A percentile compares a stretch with the other conserved stretches of the same genome.
These are phyloP conservation scores for Amblyopsis hoosieri DNA, from an alignment of 2,797 vertebrate genomes.

Conservation along the genomic window DNA sequence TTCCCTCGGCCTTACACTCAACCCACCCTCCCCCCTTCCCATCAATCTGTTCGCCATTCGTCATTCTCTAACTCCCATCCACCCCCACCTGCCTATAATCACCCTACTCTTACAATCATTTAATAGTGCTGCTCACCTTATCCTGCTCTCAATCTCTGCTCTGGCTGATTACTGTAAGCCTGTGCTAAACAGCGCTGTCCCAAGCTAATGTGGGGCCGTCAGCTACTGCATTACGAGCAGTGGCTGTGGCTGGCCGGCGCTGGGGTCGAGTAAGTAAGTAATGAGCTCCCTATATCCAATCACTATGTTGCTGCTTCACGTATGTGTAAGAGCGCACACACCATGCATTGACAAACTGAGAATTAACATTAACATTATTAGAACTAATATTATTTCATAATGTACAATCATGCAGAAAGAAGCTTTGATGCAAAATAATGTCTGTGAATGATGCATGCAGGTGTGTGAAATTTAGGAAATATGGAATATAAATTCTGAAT, in stretches of 20 bases:
- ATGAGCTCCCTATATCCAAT: constrained; percentile 40
- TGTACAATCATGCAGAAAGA: no score
- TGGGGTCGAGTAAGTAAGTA: constrained; percentile 39
- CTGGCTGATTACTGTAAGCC: constrained; percentile 68
- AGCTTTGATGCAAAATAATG: no score
- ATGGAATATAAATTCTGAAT: no score
- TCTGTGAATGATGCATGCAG: no score
- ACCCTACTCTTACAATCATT: constrained; percentile 58
- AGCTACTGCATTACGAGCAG: not conserved
- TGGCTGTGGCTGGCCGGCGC: constrained; percentile 16
- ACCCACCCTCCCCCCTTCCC: constrained; percentile 5
- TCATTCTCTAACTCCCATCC: constrained; percentile 39
- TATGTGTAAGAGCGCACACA: constrained; percentile 14
- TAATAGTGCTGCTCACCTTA: constrained; percentile 59
- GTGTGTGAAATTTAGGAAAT: no score
- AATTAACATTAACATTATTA: no score
- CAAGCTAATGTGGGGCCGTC: constrained; percentile 61
- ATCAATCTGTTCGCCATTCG: constrained; percentile 58
- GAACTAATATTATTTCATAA: no score
- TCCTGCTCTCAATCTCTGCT: constrained; percentile 65
- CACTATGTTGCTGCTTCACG: constrained; percentile 37
- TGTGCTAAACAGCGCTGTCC: constrained; percentile 64
- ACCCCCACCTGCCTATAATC: constrained; percentile 42
- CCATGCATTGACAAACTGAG: no score
- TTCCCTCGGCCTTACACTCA: constrained; percentile 4